Base-by-base conservation (phyloP, 2,888 invertebrate genomes). In the Drosophila robusta region DNA sequence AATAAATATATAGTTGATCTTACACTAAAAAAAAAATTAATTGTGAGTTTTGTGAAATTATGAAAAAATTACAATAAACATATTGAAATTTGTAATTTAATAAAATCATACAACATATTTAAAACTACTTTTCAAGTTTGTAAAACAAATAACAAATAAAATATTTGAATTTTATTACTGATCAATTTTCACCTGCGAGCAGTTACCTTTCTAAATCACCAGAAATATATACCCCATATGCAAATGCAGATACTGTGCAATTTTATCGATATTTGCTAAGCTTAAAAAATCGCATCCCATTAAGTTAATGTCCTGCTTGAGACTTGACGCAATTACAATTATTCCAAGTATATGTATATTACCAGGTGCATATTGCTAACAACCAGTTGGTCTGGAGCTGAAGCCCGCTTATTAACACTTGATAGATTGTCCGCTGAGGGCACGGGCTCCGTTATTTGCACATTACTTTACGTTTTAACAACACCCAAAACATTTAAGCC, bases 401-500 rank as follows among this genome's bases (percentile, higher is more conserved):
- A 46, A 12, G 62, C 58, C 58, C 73, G 83, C 83, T 73, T 86
- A 82, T 83, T 86, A 82, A 64, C 83, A 76, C 73, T 74, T 88
- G 81, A 84, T 89, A 87, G 89, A 89, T 89, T 72, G 81, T 72
- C 51, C 60, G 67, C 66, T 64, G 78, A 85, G 86, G 78, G 85
- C 73, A 54, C 50, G 63, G 61, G 67, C 75, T 74, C 75, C 85
- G 87, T 80, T 89, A 89, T 87, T 89, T 87, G 85, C 89, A 80
- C 81, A 75, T 78, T 84, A 88, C 70, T 84, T 87, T 72, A 70
- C 78, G 84, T 83, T 80, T 84, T 67, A 72, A 87, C 84, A 83
- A 87, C 84, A 69, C 70, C 87, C 72, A 87, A 87, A 83, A 83
- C 89, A 87, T 86, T 87, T 77, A 84, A 87, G 85, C 73, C 85